Conservation (phyloP, 1,140 invertebrate genomes). For the Metaphire vulgaris region DNA sequence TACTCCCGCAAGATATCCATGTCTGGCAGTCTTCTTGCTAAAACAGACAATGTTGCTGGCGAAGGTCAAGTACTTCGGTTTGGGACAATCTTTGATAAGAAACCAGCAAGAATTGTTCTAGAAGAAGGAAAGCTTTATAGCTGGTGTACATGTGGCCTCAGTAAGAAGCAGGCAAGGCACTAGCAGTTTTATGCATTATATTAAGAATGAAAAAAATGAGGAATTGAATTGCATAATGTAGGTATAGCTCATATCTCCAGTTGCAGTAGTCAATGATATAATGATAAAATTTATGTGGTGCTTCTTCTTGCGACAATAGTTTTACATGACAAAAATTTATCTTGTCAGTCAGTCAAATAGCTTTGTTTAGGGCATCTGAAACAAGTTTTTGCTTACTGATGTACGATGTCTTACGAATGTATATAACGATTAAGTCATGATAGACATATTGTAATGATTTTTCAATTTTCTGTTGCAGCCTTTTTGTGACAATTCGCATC, state of each 20-base stretch:
- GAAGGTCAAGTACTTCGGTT: slow-evolving; percentile 32
- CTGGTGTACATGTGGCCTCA: slow-evolving; percentile 91
- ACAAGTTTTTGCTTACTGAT: slow-evolving; percentile 1
- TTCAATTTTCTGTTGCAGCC: slow-evolving; percentile 59
- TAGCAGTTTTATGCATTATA: background rate
- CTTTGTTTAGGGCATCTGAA: slow-evolving; percentile 20
- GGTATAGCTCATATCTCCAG: background rate
- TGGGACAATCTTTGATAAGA: slow-evolving; percentile 61
- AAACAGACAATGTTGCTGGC: too few species aligned
- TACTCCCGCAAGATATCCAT: too few species aligned
- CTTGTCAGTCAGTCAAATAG: background rate
- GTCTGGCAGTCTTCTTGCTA: too few species aligned
- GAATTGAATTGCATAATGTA: background rate
- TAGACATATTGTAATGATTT: background rate
- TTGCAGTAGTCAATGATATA: background rate
- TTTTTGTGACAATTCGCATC: slow-evolving; percentile 89
- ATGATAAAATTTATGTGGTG: background rate
- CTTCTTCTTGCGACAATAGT: background rate
- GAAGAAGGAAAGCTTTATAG: slow-evolving; percentile 65
- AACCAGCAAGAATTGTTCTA: slow-evolving; percentile 73
- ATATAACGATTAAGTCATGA: background rate
- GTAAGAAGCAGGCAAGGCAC: slow-evolving; percentile 64
- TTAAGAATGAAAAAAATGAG: background rate
- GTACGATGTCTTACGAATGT: too few species aligned
- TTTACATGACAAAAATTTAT: slow-evolving; percentile 4